Base-by-base conservation (phyloP, 1,140 invertebrate species). In the Drosophila melanogaster region DNA sequence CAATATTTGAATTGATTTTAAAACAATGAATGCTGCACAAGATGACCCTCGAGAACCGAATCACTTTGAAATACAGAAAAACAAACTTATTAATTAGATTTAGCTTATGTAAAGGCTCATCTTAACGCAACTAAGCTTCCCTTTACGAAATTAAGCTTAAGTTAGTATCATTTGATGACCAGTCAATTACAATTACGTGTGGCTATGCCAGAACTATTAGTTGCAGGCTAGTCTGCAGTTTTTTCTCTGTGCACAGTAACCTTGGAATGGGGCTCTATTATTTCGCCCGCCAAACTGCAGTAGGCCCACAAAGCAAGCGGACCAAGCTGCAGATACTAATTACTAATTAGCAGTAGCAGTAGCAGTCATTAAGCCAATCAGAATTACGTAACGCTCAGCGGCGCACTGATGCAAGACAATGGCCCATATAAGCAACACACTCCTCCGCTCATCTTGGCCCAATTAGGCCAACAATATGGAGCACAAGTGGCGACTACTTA, bases 311-410 rank as follows among this genome's bases (percentile, higher is more conserved):
- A 69, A 55, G 47, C 46, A 76, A 70, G 65, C 60, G 41, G 51
- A 50, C 50, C 56, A 50, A 33, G 44, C 19, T 73, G 51, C 51
- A 66, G 41, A 40, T 11, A 38, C 60, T 79, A 73, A 79, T 73
- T 79, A 51, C 60, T 79, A 67, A 79, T 73, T 79, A 65, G 41
- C n/a, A 15, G n/a, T 8, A 41, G 38, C n/a, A 41, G 26, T 15
- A 40, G 67, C 55, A 69, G 46, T 61, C 41, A 74, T 73, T 69
- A 59, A 56, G 49, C 26, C 59, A 79, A 62, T 79, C 61, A 79
- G 43, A 54, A 67, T 74, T 74, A 64, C 53, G 75, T 66, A 79
- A 79, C 70, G 57, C 47, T 49, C 61, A 58, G 54, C 46, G 46
- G 69, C 76, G 71, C 46, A 57, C 47, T 15, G 61, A 38, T 47